Evolutionary conservation across 2,797 vertebrate genomes (phyloP).

Genomic region (Alcedo quadribrachys): DNA sequence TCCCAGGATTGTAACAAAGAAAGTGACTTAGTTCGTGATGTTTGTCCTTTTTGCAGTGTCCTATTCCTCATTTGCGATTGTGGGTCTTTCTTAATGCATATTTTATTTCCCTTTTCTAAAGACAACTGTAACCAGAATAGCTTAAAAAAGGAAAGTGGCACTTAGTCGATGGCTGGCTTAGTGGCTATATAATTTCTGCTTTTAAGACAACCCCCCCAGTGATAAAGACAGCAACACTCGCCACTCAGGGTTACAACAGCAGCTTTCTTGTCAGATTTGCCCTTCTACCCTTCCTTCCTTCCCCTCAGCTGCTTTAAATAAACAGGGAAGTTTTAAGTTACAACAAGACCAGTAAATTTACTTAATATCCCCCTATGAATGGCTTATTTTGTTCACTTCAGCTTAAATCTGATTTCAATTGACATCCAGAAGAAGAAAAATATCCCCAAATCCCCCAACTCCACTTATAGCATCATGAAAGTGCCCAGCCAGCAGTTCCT

Average conservation of each 20-base stretch:
- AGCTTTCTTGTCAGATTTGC: conserved; percentile 10
- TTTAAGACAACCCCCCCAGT: not conserved
- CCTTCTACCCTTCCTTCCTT: conserved; percentile 38
- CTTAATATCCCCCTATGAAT: not conserved
- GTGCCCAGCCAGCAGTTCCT: conserved; percentile 2
- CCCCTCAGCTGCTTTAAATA: conserved; percentile 37
- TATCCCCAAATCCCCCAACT: not conserved
- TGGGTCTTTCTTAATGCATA: not conserved
- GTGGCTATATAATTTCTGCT: conserved; percentile 25
- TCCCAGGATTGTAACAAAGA: conserved; percentile 57
- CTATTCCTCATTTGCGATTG: conserved; percentile 15
- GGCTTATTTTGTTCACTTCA: not conserved
- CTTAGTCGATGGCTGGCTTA: not conserved
- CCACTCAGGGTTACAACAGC: not conserved
- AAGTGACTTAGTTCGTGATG: conserved; percentile 23
- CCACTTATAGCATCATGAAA: not conserved
- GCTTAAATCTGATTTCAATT: conserved; percentile 20
- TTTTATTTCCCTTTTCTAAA: conserved; percentile 47
- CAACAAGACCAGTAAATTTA: not conserved
- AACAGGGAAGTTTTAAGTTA: conserved; percentile 23
- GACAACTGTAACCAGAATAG: not conserved
- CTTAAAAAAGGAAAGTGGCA: conserved; percentile 27
- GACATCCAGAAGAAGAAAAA: conserved; percentile 3
- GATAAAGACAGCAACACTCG: not conserved
- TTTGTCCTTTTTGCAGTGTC: conserved; percentile 49